phyloP scores from a whole-genome alignment of 37 sponge, comb jelly and placozoan species.

The Petrosia ficiformis region DNA sequence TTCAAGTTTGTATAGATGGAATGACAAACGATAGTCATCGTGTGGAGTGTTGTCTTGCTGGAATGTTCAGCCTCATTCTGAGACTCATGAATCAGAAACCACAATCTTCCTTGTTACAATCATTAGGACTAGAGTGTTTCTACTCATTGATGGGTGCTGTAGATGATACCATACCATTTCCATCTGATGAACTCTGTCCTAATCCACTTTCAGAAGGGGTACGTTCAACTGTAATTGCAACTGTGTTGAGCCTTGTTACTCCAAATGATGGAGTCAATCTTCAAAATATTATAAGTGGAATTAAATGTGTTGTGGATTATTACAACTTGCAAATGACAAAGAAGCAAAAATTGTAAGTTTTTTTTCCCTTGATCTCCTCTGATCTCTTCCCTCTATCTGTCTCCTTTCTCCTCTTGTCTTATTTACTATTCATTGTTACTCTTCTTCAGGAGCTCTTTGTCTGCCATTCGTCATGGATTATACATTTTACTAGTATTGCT shows the following conservation, averaged over 20 bases:
- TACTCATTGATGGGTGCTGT: constrained; percentile 10
- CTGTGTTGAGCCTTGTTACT: constrained; percentile 13
- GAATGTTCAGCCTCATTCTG: constrained; percentile 24
- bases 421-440: too few relatives aligned
- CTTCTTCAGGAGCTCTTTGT: too few relatives aligned
- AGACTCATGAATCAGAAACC: constrained; percentile 18
- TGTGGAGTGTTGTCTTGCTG: constrained; percentile 15
- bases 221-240: constrained; percentile 2
- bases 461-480: too few relatives aligned
- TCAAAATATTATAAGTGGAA: constrained; percentile 12
- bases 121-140: constrained; percentile 39
- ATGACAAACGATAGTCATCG: constrained; percentile 9
- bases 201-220: background rate
- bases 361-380: too few relatives aligned
- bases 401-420: too few relatives aligned
- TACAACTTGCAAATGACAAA: constrained; percentile 32
- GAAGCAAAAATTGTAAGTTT: too few relatives aligned
- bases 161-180: background rate
- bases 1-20: background rate
- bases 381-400: too few relatives aligned
- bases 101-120: constrained; percentile 31
- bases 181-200: background rate
- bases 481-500: too few relatives aligned
- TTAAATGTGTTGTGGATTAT: constrained; percentile 9
- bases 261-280: constrained; percentile 19